Conservation (phyloP, 1,140 invertebrate genomes). For the Drosophila novamexicana region DNA sequence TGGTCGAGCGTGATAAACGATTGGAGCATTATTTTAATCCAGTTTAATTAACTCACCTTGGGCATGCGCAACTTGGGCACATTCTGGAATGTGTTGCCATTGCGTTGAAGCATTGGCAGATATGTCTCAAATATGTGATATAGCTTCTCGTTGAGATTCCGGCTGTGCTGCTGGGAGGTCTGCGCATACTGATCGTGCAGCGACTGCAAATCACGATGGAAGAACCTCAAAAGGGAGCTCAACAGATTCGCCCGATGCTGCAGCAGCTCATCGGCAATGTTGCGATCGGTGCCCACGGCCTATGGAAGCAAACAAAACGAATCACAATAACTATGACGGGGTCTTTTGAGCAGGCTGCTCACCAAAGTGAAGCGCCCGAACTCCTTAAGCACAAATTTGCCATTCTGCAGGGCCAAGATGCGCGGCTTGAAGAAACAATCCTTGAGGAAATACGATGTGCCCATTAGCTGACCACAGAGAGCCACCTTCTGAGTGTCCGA, state of each 20-base stretch:
- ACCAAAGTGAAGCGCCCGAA: slow-evolving; percentile 92
- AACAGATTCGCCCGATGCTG: slow-evolving; percentile 90
- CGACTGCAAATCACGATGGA: slow-evolving; percentile 90
- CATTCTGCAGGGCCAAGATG: slow-evolving; percentile 91
- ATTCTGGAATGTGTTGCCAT: slow-evolving; percentile 91
- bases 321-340: slow-evolving; percentile 2
- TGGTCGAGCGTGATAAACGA: neutral
- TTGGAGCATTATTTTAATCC: neutral
- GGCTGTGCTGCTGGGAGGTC: slow-evolving; percentile 81
- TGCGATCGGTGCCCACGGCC: slow-evolving; percentile 93
- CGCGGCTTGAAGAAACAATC: slow-evolving; percentile 90
- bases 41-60: slow-evolving; percentile 86
- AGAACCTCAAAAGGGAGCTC: slow-evolving; percentile 90
- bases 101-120: slow-evolving; percentile 91
- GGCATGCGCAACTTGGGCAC: slow-evolving; percentile 91
- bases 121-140: slow-evolving; percentile 94
- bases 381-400: slow-evolving; percentile 92
- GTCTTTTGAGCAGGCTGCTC: slow-evolving; percentile 13
- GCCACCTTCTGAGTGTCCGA: slow-evolving; percentile 91
- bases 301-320: slow-evolving; percentile 72
- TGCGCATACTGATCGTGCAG: slow-evolving; percentile 86
- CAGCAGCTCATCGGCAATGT: slow-evolving; percentile 91
- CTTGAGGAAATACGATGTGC: slow-evolving; percentile 91
- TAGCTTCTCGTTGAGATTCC: slow-evolving; percentile 90
- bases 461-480: slow-evolving; percentile 92